Conservation (phyloP, 1,140 invertebrate species). For the Hypothenemus hampei region DNA sequence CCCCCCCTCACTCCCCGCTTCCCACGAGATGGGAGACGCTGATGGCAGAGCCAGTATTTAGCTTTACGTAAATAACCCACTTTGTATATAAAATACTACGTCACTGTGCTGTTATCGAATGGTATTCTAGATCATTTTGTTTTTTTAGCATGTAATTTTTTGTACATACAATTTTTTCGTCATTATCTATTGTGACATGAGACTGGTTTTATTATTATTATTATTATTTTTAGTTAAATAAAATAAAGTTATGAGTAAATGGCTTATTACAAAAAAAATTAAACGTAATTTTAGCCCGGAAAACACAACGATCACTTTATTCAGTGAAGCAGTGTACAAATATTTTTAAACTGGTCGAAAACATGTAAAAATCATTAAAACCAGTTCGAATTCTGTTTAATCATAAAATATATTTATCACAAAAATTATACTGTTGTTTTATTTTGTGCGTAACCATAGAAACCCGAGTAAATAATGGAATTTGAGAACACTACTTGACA, state of each 20-base stretch:
- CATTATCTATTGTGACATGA: constrained; percentile 38
- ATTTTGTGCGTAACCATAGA: too few species aligned
- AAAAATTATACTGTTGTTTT: constrained; percentile 30
- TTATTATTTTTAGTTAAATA: constrained; percentile 12
- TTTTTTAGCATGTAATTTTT: constrained; percentile 31
- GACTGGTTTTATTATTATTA: constrained; percentile 38
- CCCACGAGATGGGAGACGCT: constrained; percentile 37
- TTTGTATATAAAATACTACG: constrained; percentile 34
- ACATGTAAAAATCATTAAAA: constrained; percentile 44
- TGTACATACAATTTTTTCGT: constrained; percentile 40
- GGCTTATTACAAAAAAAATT: not conserved
- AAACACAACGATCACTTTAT: constrained; percentile 17
- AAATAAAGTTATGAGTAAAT: constrained; percentile 23
- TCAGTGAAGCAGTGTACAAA: constrained; percentile 44
- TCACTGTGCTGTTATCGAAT: constrained; percentile 41
- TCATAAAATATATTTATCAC: constrained; percentile 48
- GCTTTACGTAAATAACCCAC: constrained; percentile 34
- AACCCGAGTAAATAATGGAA: too few species aligned
- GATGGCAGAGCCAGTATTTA: constrained; percentile 43
- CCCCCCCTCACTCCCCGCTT: too few species aligned
- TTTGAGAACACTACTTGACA: too few species aligned
- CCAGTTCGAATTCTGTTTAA: constrained; percentile 47
- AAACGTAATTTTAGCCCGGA: constrained; percentile 7
- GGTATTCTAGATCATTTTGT: constrained; percentile 42
- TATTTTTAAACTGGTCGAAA: constrained; percentile 43